Base-by-base conservation (phyloP, 2,797 vertebrate genomes). In the Tapirus indicus region DNA sequence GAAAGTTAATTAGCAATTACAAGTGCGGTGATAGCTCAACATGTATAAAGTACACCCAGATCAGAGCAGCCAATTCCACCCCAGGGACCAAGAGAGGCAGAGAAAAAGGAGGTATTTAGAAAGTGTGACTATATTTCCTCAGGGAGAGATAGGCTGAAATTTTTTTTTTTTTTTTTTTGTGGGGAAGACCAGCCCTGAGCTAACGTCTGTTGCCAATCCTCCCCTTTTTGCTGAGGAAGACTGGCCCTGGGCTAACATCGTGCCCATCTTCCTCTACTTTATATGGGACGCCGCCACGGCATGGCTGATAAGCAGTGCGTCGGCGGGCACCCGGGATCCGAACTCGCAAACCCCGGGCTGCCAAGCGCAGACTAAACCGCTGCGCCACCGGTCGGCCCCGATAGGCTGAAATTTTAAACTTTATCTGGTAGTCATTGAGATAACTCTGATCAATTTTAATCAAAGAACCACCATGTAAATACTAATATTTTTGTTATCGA, bases 21-120 rank as follows among this genome's bases (percentile, higher is more conserved):
- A 58, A 56, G 5, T 58, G 4, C 5, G 9, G 9, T 58, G n/a
- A 75, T 7, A n/a, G 6, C 23, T 44, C 27, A 2, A 7, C 0
- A 2, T 56, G 35, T 35, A 4, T 47, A 47, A 62, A 83, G 29
- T 25, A 52, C 44, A 14, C 11, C 17, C 35, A 41, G 32, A 17
- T 52, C 54, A 58, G 38, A 74, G 66, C 41, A 71, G 23, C 23
- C 1, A 1, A 47, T 54, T 62, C 32, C 23, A 25, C 4, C n/a
- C 10, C 17, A 29, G 35, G 18, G 21, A 38, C 62, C 56, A 49
- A 71, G 20, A 64, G 3, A 86, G 86, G 35, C 54, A 23, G 29
- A 60, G 71, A 62, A 79, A 56, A 72, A 5, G 23, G 32, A 66
- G 38, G 9, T 64, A 1, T 20, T 85, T 29, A 25, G 5, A 52